phyloP scores from a whole-genome alignment of 2,113 vertebrate genomes.

The Melanocharis versteri region DNA sequence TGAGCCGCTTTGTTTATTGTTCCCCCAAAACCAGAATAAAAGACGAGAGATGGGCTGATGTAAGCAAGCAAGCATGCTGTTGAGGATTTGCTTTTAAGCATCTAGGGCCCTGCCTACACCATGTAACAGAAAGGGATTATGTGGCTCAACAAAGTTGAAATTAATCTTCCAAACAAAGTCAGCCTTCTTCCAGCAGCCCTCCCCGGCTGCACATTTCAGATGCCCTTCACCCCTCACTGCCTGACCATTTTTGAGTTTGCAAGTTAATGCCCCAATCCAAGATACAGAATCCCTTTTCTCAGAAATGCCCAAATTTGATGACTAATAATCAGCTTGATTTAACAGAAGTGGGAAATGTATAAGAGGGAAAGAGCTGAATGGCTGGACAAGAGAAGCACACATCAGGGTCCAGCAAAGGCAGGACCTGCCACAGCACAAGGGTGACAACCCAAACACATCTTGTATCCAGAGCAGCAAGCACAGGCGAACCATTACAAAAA shows the following conservation, averaged over 20 bases:
- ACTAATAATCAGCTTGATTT: background rate
- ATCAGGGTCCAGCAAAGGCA: background rate
- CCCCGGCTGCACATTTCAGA: background rate
- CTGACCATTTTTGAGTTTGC: background rate
- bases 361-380: background rate
- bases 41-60: conserved; percentile 65
- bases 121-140: conserved; percentile 75
- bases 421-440: background rate
- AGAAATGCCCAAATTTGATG: background rate
- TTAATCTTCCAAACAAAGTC: conserved; percentile 71
- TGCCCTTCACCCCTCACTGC: conserved; percentile 8
- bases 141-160: conserved; percentile 68
- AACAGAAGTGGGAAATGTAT: background rate
- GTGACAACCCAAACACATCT: background rate
- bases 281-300: background rate
- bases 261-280: background rate
- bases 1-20: conserved; percentile 77
- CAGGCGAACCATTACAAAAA: background rate
- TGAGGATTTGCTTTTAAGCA: conserved; percentile 73
- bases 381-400: background rate
- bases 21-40: conserved; percentile 51
- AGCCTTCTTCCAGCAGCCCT: conserved; percentile 61
- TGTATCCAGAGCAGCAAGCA: background rate
- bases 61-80: conserved; percentile 72
- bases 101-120: conserved; percentile 62